Conservation (phyloP, 2,888 invertebrate species). For the Aspidiotus destructor region DNA sequence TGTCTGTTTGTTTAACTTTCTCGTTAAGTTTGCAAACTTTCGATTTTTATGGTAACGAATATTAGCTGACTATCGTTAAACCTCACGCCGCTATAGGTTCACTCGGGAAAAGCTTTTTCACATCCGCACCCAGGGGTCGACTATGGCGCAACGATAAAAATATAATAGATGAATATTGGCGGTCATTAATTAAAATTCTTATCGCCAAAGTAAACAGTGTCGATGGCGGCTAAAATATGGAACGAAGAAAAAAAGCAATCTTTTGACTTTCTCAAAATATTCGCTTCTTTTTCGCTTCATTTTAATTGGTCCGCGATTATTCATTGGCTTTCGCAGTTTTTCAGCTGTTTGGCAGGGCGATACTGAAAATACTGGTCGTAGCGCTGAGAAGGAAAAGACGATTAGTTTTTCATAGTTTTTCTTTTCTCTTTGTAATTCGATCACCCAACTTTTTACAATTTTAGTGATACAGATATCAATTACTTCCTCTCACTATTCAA, state of each 20-base stretch:
- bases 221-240: not conserved
- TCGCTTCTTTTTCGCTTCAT: not conserved
- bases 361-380: too few relatives aligned
- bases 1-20: conserved; percentile 2
- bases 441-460: too few relatives aligned
- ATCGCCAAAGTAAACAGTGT: conserved; percentile 1
- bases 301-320: not conserved
- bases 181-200: conserved; percentile 4
- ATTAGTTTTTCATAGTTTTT: not conserved
- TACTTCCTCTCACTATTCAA: too few relatives aligned
- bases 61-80: not conserved
- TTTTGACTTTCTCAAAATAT: not conserved
- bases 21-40: not conserved
- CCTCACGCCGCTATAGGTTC: not conserved
- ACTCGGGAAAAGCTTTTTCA: not conserved
- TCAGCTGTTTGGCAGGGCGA: too few relatives aligned
- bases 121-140: not conserved
- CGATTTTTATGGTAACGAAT: not conserved
- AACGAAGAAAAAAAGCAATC: not conserved
- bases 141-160: not conserved
- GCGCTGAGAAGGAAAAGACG: not conserved
- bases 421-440: not conserved
- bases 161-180: conserved; percentile 4
- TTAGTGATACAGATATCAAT: too few relatives aligned
- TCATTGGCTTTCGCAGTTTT: too few relatives aligned